A percentile compares a stretch with the other conserved stretches of the same genome.
These are phyloP conservation scores for Latheticus oryzae DNA, from an alignment of 2,888 invertebrate genomes.

Conservation along the genomic window DNA sequence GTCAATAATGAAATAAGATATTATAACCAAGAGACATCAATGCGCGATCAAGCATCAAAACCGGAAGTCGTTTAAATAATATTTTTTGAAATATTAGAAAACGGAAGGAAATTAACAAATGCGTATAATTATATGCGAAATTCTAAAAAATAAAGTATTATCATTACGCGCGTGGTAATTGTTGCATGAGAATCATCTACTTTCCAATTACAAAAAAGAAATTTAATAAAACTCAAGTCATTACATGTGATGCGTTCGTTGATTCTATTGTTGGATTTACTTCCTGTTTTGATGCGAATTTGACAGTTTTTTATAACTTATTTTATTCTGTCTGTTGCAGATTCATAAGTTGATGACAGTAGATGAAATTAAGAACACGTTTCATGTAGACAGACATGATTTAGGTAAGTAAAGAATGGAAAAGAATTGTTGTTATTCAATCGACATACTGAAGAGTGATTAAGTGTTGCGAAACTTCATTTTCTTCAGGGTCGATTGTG, in stretches of 20 bases:
- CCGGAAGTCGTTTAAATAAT: too few relatives aligned
- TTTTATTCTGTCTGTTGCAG: too few relatives aligned
- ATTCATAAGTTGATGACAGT: slow-evolving; percentile 90
- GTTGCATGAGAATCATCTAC: slow-evolving; percentile 50
- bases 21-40: slow-evolving; percentile 32
- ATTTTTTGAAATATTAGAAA: too few relatives aligned
- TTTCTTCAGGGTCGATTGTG: slow-evolving; percentile 8
- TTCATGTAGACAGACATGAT: slow-evolving; percentile 84
- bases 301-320: slow-evolving; percentile 46
- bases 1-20: too few relatives aligned
- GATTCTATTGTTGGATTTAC: slow-evolving; percentile 30
- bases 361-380: slow-evolving; percentile 83
- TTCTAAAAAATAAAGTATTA: slow-evolving; percentile 30
- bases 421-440: slow-evolving; percentile 8
- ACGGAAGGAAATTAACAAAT: slow-evolving; percentile 40
- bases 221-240: slow-evolving; percentile 48
- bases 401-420: slow-evolving; percentile 68
- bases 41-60: slow-evolving; percentile 4
- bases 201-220: slow-evolving; percentile 55
- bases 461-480: slow-evolving; percentile 12
- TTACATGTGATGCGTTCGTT: slow-evolving; percentile 42
- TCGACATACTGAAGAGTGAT: slow-evolving; percentile 12
- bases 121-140: slow-evolving; percentile 26
- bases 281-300: slow-evolving; percentile 13
- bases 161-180: slow-evolving; percentile 43